Conservation (phyloP, 2,888 invertebrate species). For the Neelides folsomi region DNA sequence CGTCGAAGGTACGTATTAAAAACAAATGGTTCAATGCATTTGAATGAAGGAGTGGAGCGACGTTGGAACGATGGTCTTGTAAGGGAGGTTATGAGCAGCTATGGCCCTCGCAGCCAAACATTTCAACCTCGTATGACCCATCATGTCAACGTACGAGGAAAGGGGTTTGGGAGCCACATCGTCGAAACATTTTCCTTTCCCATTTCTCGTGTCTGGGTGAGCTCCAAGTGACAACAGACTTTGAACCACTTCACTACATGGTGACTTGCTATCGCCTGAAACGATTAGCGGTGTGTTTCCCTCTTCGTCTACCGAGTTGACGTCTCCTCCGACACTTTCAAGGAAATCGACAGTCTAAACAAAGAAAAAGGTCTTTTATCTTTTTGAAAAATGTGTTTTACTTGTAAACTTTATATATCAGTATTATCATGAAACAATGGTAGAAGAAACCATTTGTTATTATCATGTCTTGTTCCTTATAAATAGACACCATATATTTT, state of each 20-base stretch:
- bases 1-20: too few species aligned
- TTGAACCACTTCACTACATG: slow-evolving; percentile 56
- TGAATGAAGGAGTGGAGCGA: slow-evolving; percentile 39
- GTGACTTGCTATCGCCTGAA: slow-evolving; percentile 50
- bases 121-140: slow-evolving; percentile 64
- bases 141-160: slow-evolving; percentile 51
- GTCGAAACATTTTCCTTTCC: slow-evolving; percentile 60
- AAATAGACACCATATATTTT: neutral
- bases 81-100: slow-evolving; percentile 38
- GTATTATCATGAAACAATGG: too few species aligned
- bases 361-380: too few species aligned
- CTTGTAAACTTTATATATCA: too few species aligned
- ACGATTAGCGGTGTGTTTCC: slow-evolving; percentile 77
- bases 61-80: slow-evolving; percentile 38
- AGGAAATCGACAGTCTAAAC: slow-evolving; percentile 58
- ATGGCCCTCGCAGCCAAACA: slow-evolving; percentile 76
- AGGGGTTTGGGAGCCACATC: slow-evolving; percentile 39
- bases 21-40: slow-evolving; percentile 36
- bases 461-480: too few species aligned
- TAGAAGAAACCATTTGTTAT: too few species aligned
- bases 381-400: too few species aligned
- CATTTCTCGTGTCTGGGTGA: slow-evolving; percentile 69
- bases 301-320: slow-evolving; percentile 62
- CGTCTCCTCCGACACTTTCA: slow-evolving; percentile 67
- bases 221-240: slow-evolving; percentile 66